Percentiles rank a stretch among this genome's conserved stretches.
phyloP scores from a whole-genome alignment of 1,140 invertebrate species.

The Saccostrea cuccullata region DNA sequence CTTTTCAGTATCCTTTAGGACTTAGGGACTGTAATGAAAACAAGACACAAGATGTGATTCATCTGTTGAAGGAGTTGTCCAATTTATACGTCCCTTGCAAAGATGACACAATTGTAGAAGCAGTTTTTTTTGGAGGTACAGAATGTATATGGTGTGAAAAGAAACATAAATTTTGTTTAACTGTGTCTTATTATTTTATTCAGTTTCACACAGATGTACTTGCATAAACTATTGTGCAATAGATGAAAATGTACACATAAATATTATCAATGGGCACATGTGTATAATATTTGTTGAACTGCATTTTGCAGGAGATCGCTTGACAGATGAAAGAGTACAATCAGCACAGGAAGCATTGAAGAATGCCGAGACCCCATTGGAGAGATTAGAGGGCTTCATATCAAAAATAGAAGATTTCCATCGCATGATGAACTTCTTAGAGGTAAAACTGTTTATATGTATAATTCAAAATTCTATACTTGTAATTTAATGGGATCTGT shows the following conservation, averaged over 20 bases:
- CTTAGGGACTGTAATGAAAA: slow-evolving; percentile 47
- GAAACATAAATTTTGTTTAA: no score
- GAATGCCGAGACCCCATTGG: slow-evolving; percentile 23
- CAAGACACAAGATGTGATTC: slow-evolving; percentile 41
- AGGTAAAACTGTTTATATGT: slow-evolving; percentile 26
- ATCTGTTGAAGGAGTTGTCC: not conserved
- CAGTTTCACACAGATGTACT: no score
- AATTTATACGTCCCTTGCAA: slow-evolving; percentile 16
- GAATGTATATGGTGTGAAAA: no score
- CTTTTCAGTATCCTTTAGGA: slow-evolving; percentile 43
- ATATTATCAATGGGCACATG: not conserved
- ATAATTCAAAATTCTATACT: slow-evolving; percentile 16
- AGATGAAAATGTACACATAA: not conserved
- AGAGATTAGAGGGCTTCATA: slow-evolving; percentile 46
- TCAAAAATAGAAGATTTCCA: slow-evolving; percentile 44
- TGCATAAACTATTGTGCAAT: not conserved
- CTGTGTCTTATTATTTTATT: no score
- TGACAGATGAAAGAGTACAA: slow-evolving; percentile 48
- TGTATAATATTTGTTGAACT: not conserved
- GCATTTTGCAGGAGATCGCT: slow-evolving; percentile 38
- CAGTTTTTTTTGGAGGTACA: slow-evolving; percentile 8
- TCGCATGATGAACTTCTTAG: slow-evolving; percentile 44
- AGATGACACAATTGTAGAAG: slow-evolving; percentile 12
- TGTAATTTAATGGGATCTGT: slow-evolving; percentile 4
- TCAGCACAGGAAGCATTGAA: slow-evolving; percentile 40